Evolutionary conservation across 2,797 vertebrate species (phyloP).

Genomic region (Varecia variegata): DNA sequence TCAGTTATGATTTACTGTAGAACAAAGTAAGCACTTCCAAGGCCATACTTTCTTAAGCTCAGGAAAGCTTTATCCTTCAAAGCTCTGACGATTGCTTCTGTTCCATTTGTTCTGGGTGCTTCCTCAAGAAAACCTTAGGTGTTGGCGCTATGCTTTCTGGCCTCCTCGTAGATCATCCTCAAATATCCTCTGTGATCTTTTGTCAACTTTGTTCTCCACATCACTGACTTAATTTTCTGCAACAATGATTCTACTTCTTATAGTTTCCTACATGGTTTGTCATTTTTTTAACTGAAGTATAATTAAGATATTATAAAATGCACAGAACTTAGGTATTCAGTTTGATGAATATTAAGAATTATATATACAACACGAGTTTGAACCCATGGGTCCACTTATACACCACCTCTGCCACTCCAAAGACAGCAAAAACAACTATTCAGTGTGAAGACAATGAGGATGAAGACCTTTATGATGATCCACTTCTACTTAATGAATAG

Average conservation of each 20-base stretch:
- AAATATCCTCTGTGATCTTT: neutral
- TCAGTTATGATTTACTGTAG: neutral
- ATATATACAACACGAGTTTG: neutral
- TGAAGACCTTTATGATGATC: neutral
- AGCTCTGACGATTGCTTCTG: neutral
- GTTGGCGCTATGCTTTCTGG: neutral
- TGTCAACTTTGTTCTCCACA: neutral
- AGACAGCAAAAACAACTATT: too few relatives aligned
- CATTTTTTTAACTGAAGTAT: neutral
- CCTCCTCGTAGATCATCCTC: too few relatives aligned
- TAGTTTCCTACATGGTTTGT: neutral
- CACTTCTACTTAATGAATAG: neutral
- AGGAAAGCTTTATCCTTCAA: neutral
- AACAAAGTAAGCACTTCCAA: neutral
- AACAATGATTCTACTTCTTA: neutral
- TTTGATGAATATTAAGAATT: neutral
- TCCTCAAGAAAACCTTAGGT: neutral
- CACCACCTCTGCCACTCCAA: too few relatives aligned
- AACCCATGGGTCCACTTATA: too few relatives aligned
- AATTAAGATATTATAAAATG: slow-evolving; percentile 18
- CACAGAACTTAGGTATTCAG: neutral
- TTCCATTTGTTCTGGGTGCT: neutral
- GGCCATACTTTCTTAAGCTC: neutral
- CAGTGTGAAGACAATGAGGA: too few relatives aligned
- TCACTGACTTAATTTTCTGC: neutral